Conservation (phyloP, 2,113 vertebrate species). For the Bombycilla garrulus region DNA sequence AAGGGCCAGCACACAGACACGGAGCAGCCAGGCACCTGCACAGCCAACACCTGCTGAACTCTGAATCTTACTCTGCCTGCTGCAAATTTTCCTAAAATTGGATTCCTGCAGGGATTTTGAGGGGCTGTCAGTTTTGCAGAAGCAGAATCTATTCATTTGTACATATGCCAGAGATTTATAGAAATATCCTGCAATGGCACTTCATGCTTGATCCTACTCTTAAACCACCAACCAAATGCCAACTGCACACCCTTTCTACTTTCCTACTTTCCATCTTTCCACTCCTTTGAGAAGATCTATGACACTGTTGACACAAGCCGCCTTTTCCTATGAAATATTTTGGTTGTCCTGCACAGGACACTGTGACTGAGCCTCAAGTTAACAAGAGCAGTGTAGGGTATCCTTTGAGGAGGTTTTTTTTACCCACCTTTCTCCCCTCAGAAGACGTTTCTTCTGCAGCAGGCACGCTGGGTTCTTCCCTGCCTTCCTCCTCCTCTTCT, state of each 20-base stretch:
- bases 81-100: not conserved
- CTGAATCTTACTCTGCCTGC: rapidly evolving
- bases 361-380: not conserved
- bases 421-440: not conserved
- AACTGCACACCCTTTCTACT: not conserved
- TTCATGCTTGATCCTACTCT: not conserved
- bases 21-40: not conserved
- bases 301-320: not conserved
- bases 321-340: not conserved
- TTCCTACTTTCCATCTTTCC: not conserved
- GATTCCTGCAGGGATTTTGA: not conserved
- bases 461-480: not conserved
- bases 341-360: not conserved
- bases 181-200: not conserved
- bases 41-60: not conserved
- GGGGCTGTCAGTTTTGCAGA: not conserved
- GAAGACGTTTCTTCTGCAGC: conserved; percentile 24
- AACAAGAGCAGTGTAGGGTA: not conserved
- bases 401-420: not conserved
- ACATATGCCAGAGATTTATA: not conserved
- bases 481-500: not conserved
- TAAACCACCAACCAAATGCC: not conserved
- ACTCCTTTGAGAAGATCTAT: not conserved
- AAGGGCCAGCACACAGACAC: not conserved
- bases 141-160: not conserved